These are phyloP conservation scores for Meandrina meandrites DNA, from an alignment of 92 coral and sea anemone genomes.

Conservation along the genomic window DNA sequence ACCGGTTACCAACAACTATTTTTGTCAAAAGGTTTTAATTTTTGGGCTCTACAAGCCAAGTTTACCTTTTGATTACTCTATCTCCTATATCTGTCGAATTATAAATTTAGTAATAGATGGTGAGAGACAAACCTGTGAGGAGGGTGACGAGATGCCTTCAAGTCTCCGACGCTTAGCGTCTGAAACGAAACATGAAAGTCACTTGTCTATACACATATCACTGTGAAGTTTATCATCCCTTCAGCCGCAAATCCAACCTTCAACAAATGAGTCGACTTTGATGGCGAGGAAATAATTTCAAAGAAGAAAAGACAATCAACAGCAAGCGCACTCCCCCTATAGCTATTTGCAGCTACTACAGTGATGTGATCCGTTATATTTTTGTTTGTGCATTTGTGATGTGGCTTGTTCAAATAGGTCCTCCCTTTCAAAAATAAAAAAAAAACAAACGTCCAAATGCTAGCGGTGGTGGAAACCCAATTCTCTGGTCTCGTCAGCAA, in stretches of 20 bases:
- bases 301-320: background rate
- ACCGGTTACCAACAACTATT: background rate
- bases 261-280: background rate
- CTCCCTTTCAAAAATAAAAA: too few relatives aligned
- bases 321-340: background rate
- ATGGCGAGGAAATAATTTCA: too few relatives aligned
- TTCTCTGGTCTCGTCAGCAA: too few relatives aligned
- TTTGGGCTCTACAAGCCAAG: too few relatives aligned
- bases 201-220: background rate
- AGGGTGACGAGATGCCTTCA: slow-evolving; percentile 87
- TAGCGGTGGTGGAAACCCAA: too few relatives aligned
- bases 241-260: background rate
- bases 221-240: background rate
- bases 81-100: background rate
- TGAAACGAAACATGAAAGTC: slow-evolving; percentile 12
- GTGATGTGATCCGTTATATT: too few relatives aligned
- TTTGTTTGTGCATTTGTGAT: too few relatives aligned
- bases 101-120: background rate
- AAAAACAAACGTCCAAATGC: too few relatives aligned
- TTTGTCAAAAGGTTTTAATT: background rate
- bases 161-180: slow-evolving; percentile 86
- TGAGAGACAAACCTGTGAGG: slow-evolving; percentile 74
- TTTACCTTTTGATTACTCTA: background rate
- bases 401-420: too few relatives aligned
- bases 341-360: too few relatives aligned